Percentiles rank a stretch among this genome's conserved stretches.
These are phyloP conservation scores for Dynastes grantii DNA, from an alignment of 2,888 invertebrate genomes.

Conservation along the genomic window DNA sequence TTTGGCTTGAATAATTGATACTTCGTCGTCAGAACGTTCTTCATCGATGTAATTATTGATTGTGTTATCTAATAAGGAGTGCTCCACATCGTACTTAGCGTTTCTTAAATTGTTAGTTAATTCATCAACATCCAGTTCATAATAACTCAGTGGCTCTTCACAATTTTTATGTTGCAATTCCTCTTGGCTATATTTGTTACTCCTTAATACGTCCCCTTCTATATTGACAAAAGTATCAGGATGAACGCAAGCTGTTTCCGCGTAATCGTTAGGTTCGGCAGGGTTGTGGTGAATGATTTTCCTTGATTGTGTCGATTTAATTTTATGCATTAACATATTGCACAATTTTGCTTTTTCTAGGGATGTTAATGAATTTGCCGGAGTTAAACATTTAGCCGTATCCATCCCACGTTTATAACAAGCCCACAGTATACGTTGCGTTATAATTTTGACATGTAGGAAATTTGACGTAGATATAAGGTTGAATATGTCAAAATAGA, in stretches of 20 bases:
- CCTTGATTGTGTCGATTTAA: slow-evolving; percentile 24
- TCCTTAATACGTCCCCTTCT: slow-evolving; percentile 2
- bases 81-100: slow-evolving; percentile 3
- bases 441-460: slow-evolving; percentile 24
- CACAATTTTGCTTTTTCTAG: slow-evolving; percentile 45
- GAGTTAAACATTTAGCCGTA: slow-evolving; percentile 27
- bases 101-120: slow-evolving; percentile 24
- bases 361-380: slow-evolving; percentile 42
- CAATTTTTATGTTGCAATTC: background rate
- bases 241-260: slow-evolving; percentile 10
- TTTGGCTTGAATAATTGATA: slow-evolving; percentile 42
- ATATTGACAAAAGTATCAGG: slow-evolving; percentile 26
- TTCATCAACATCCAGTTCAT: slow-evolving; percentile 41
- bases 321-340: slow-evolving; percentile 39
- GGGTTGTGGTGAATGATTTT: slow-evolving; percentile 32
- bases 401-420: slow-evolving; percentile 22
- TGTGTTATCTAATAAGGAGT: background rate
- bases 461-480: too few species aligned
- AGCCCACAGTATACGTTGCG: background rate
- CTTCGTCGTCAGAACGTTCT: slow-evolving; percentile 45
- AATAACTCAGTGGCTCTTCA: slow-evolving; percentile 16
- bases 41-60: slow-evolving; percentile 36
- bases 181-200: background rate
- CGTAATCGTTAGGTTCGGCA: slow-evolving; percentile 25
- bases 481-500: too few species aligned